Evolutionary conservation across 53 echinoderm and acorn worm species (phyloP), one percentile per base, ranked within the genome.

Genomic region (Echinometra lucunter): DNA sequence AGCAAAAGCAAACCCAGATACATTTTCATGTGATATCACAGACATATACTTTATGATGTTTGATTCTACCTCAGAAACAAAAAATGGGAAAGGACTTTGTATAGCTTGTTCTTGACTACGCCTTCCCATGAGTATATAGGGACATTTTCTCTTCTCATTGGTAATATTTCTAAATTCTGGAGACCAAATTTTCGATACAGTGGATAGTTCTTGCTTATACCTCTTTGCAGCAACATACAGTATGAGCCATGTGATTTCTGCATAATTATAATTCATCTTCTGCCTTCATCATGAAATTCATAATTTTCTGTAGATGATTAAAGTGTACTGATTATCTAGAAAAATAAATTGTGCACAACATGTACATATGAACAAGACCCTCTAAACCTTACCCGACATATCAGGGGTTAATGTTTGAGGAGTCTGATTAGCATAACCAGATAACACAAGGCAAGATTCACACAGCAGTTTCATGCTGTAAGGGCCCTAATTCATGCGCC

Each of bases 21-120:
- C 85, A 83, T 83, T 37, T 47, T 49, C 47, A 15, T 45, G 37
- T 45, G n/a, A n/a, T n/a, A n/a, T n/a, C n/a, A n/a, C n/a, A n/a
- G n/a, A n/a, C n/a, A n/a, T n/a, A n/a, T n/a, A n/a, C n/a, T n/a
- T n/a, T n/a, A n/a, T n/a, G 80, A 18, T 45, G 49, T 45, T n/a
- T 27, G 47, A 45, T 47, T 47, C 85, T 83, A 83, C 85, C 85
- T 83, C 85, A 83, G n/a, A n/a, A n/a, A n/a, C n/a, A 42, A 83
- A 35, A 45, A n/a, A 49, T 15, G 0, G 72, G 17, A 45, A 83
- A 45, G 27, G 8, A 83, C 27, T 83, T 10, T 83, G 47, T 47
- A 83, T 1, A 44, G 47, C 47, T n/a, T 83, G 47, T 83, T 35
- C 42, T 10, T n/a, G 27, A 47, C 85, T 83, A 83, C 8, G 85